Conservation (phyloP, 2,888 invertebrate species). For the Tetragonula carbonaria region DNA sequence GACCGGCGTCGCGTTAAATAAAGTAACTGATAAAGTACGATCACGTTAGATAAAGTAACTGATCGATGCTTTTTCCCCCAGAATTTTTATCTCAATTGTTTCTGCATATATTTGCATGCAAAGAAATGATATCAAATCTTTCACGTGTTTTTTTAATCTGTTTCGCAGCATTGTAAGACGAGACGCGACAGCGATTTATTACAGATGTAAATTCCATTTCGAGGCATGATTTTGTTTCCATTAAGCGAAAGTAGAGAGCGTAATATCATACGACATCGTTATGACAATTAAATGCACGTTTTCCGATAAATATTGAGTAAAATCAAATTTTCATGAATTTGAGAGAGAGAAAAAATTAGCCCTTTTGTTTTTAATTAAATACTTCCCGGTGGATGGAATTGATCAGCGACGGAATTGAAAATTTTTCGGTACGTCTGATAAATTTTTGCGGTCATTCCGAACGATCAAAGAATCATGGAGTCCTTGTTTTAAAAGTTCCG, state of each 20-base stretch:
- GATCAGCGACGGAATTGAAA: too few relatives aligned
- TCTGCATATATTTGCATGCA: conserved; percentile 8
- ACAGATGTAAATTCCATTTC: background rate
- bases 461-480: background rate
- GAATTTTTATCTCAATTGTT: conserved; percentile 9
- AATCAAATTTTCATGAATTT: too few relatives aligned
- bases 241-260: background rate
- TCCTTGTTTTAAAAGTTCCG: background rate
- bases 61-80: background rate
- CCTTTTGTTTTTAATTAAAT: too few relatives aligned
- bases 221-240: background rate
- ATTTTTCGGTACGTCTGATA: too few relatives aligned
- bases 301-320: too few relatives aligned
- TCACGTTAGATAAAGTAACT: conserved; percentile 34
- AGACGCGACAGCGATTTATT: background rate
- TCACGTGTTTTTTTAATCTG: background rate
- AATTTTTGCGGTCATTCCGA: background rate
- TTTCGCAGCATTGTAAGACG: background rate
- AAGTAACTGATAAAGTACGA: conserved; percentile 12
- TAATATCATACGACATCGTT: too few relatives aligned
- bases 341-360: too few relatives aligned
- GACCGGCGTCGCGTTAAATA: conserved; percentile 31
- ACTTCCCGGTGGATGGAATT: too few relatives aligned
- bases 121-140: background rate
- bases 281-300: too few relatives aligned